Base-by-base conservation (phyloP, 2,797 vertebrate genomes). In the Erithacus rubecula region DNA sequence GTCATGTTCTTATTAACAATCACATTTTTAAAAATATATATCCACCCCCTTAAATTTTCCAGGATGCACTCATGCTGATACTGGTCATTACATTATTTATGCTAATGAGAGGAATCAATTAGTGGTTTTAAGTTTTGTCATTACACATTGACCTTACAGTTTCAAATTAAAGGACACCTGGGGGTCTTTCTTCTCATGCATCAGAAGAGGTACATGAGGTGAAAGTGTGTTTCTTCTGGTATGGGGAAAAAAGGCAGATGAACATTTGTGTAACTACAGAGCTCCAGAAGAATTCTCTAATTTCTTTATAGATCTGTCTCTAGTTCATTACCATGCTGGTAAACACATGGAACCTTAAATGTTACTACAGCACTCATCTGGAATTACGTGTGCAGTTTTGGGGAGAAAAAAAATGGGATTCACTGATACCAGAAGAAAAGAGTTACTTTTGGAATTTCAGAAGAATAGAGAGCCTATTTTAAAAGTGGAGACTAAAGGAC, bases 381-480 rank as follows among this genome's bases (percentile, higher is more conserved):
- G 47, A 86, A 67, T 30, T 76, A 78, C 7, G 7, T 1, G 2
- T 72, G 39, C 9, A 27, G 9, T 72, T 69, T 9, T 11, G 32
- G 15, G 14, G 12, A 44, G 9, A 6, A 13, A 41, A n/a, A 30
- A 39, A 30, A 58, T 20, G 52, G 16, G 3, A 63, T 56, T 87
- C 26, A 29, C 12, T 69, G 56, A 39, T 63, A 70, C 1, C 4
- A 37, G 24, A 10, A 69, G 55, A 88, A 90, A 92, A 93, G 27
- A 24, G 24, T 43, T 87, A 27, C 30, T 68, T 85, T 51, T 58
- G 65, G 62, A 65, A 81, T 32, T 34, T 78, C 23, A 21, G 47
- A n/a, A 76, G 86, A 93, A 76, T 59, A 30, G 43, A 84, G 72
- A 89, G 34, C 67, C 68, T 93, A 67, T 95, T 90, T 95, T 79